Evolutionary conservation across 2,113 vertebrate genomes (phyloP).

Genomic region (Scortum barcoo): DNA sequence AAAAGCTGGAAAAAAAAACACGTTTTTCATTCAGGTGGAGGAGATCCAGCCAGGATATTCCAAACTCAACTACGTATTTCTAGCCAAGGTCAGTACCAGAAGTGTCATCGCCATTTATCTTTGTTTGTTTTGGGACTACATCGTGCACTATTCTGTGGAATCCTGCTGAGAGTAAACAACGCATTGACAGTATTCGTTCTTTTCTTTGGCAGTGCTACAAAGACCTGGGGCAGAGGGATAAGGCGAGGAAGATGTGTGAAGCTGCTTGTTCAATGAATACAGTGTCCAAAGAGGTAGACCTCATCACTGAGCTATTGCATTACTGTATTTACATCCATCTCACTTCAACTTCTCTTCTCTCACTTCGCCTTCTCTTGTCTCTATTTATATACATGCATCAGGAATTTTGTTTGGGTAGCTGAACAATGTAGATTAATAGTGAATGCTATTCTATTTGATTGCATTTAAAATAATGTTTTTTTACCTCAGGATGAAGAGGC

Average conservation of each 20-base stretch:
- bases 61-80: slow-evolving; percentile 92
- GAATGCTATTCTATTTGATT: not conserved
- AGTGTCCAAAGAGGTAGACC: slow-evolving; percentile 90
- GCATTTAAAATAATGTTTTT: not conserved
- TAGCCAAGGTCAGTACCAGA: slow-evolving; percentile 90
- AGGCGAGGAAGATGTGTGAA: slow-evolving; percentile 89
- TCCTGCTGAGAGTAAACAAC: not conserved
- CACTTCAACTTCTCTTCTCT: no score
- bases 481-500: slow-evolving; percentile 90
- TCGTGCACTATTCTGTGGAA: not conserved
- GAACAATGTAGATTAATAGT: not conserved
- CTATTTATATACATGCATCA: not conserved
- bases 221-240: slow-evolving; percentile 87
- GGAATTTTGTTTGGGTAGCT: not conserved
- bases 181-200: not conserved
- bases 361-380: no score
- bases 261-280: slow-evolving; percentile 84
- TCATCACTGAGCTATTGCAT: not conserved
- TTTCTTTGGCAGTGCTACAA: slow-evolving; percentile 89
- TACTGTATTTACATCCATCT: not conserved
- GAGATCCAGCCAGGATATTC: slow-evolving; percentile 93
- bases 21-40: slow-evolving; percentile 87
- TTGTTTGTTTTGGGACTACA: not conserved
- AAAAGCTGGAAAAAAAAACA: not conserved
- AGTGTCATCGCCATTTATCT: not conserved